phyloP scores from a whole-genome alignment of 2,113 vertebrate genomes.

The Alethe castanea region DNA sequence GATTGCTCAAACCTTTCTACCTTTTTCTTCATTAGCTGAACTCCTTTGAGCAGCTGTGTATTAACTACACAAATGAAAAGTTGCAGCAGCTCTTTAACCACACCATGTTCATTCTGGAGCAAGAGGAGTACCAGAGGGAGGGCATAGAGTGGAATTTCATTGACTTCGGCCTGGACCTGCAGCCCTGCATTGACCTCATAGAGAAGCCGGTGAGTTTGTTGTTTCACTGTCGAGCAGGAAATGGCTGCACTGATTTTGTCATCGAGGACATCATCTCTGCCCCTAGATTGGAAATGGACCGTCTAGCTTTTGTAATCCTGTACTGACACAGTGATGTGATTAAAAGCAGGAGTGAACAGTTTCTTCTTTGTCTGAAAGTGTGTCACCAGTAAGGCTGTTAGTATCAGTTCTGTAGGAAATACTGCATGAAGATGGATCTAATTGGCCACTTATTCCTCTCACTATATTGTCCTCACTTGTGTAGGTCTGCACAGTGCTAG shows the following conservation, averaged over 20 bases:
- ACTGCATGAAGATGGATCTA: neutral
- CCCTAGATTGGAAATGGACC: neutral
- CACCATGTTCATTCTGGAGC: conserved; percentile 93
- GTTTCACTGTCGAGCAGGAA: neutral
- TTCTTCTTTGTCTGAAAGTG: neutral
- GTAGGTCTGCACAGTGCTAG: neutral
- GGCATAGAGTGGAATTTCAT: conserved; percentile 96
- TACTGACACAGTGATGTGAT: neutral
- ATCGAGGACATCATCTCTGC: neutral
- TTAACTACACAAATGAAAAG: conserved; percentile 91
- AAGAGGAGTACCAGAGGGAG: conserved; percentile 90
- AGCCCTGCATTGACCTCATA: conserved; percentile 92
- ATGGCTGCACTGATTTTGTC: neutral
- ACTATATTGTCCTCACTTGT: neutral
- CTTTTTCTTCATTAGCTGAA: conserved; percentile 80
- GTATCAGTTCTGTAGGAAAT: neutral
- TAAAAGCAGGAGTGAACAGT: neutral
- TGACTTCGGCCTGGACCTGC: conserved; percentile 88
- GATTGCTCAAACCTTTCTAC: neutral
- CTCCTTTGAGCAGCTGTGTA: conserved; percentile 91
- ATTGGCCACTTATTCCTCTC: neutral
- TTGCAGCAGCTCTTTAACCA: conserved; percentile 91
- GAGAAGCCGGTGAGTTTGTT: conserved; percentile 85
- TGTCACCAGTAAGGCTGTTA: neutral
- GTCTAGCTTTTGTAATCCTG: neutral